Conservation (phyloP, 2,113 vertebrate genomes). For the Caretta caretta region DNA sequence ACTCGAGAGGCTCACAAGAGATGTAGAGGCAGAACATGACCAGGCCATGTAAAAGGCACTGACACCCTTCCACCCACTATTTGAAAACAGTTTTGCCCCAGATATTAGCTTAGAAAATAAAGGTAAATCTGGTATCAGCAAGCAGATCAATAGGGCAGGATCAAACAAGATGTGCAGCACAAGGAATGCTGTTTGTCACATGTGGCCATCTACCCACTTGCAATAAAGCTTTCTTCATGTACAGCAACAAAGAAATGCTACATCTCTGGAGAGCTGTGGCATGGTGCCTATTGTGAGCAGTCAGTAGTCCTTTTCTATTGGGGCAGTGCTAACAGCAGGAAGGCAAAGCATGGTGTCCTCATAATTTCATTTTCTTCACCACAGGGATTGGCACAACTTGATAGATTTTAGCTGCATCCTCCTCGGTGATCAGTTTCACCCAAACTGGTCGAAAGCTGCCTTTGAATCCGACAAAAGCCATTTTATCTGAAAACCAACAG, state of each 20-base stretch:
- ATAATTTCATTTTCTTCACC: slow-evolving; percentile 88
- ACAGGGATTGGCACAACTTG: slow-evolving; percentile 89
- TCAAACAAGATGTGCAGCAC: background rate
- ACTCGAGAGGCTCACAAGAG: background rate
- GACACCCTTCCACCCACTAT: background rate
- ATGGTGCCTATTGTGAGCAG: slow-evolving; percentile 26
- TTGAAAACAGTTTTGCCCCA: background rate
- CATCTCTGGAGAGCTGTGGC: background rate
- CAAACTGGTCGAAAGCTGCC: slow-evolving; percentile 86
- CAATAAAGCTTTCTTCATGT: slow-evolving; percentile 48
- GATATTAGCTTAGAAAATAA: background rate
- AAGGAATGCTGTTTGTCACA: slow-evolving; percentile 5
- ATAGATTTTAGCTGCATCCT: slow-evolving; percentile 85
- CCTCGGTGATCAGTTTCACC: slow-evolving; percentile 82
- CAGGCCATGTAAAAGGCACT: background rate
- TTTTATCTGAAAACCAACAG: slow-evolving; percentile 79
- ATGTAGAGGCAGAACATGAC: background rate
- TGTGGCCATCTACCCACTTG: slow-evolving; percentile 46
- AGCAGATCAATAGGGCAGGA: background rate
- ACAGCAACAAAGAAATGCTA: slow-evolving; percentile 38
- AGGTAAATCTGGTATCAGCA: background rate
- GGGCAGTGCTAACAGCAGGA: slow-evolving; percentile 40
- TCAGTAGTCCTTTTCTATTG: slow-evolving; percentile 43
- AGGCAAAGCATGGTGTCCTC: slow-evolving; percentile 65
- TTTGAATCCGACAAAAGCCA: slow-evolving; percentile 88